Evolutionary conservation across 2,113 vertebrate genomes (phyloP).

Genomic region (Gobiocypris rarus): DNA sequence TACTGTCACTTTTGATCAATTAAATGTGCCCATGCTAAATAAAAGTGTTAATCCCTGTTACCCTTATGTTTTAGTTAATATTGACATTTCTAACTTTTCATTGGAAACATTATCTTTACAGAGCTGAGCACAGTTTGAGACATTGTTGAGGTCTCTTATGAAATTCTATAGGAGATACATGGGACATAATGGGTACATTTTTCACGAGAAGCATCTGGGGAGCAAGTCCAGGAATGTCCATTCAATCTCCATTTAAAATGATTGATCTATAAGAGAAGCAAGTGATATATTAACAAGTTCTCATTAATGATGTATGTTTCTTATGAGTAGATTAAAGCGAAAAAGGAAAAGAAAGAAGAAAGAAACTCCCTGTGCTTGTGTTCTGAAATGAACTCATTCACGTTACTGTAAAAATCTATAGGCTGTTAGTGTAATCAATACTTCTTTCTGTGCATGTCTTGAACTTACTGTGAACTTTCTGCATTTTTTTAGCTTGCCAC

Average conservation of each 20-base stretch:
- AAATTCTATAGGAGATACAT: too few relatives aligned
- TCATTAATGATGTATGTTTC: background rate
- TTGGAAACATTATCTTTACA: background rate
- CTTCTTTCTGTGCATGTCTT: background rate
- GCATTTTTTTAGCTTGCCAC: conserved; percentile 86
- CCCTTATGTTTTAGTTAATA: too few relatives aligned
- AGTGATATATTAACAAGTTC: background rate
- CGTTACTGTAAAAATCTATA: conserved; percentile 5
- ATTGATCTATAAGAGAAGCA: background rate
- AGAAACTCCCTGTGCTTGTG: background rate
- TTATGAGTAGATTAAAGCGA: background rate
- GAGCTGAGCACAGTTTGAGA: background rate
- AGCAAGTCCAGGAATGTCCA: background rate
- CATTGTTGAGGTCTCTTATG: too few relatives aligned
- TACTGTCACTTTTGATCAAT: too few relatives aligned
- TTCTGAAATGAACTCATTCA: background rate
- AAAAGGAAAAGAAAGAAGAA: background rate
- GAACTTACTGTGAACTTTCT: conserved; percentile 48
- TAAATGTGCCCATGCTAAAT: too few relatives aligned
- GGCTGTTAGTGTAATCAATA: conserved; percentile 17
- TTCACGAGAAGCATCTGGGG: too few relatives aligned
- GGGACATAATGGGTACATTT: too few relatives aligned
- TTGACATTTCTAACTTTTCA: background rate
- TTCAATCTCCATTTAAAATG: background rate
- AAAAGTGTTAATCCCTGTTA: too few relatives aligned